Conservation (phyloP, 1,140 invertebrate species). For the Microplitis demolitor region DNA sequence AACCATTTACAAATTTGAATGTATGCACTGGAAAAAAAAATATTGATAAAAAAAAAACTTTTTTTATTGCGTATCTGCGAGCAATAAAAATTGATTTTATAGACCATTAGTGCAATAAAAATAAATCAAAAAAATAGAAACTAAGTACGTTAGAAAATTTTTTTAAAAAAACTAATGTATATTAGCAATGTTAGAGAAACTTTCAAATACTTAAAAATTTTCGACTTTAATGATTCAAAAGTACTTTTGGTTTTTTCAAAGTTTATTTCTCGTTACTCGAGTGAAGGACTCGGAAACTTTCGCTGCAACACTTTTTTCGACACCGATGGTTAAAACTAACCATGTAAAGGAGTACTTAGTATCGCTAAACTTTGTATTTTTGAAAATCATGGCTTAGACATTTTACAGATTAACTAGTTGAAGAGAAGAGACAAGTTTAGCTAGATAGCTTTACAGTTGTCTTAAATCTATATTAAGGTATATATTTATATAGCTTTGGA, state of each 20-base stretch:
- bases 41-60: neutral
- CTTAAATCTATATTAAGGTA: neutral
- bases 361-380: slow-evolving; percentile 2
- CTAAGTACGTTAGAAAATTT: neutral
- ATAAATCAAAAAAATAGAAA: neutral
- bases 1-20: neutral
- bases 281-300: slow-evolving; percentile 15
- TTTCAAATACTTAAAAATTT: slow-evolving; percentile 1
- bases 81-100: neutral
- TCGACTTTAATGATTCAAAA: slow-evolving; percentile 3
- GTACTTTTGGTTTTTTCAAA: slow-evolving; percentile 20
- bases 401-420: neutral
- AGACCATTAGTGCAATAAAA: slow-evolving; percentile 9
- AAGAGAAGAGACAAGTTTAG: neutral
- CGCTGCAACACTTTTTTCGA: slow-evolving; percentile 2
- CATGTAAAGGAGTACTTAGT: neutral
- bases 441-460: neutral
- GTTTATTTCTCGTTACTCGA: slow-evolving; percentile 21
- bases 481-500: neutral
- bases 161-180: no score
- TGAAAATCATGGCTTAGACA: slow-evolving; percentile 12
- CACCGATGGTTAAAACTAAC: neutral
- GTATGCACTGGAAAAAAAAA: neutral
- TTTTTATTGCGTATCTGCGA: neutral
- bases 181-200: slow-evolving; percentile 8